Percentiles rank a stretch among this genome's conserved stretches.
Evolutionary conservation across 2,797 vertebrate genomes (phyloP).

Genomic region (Labeo calbasu): DNA sequence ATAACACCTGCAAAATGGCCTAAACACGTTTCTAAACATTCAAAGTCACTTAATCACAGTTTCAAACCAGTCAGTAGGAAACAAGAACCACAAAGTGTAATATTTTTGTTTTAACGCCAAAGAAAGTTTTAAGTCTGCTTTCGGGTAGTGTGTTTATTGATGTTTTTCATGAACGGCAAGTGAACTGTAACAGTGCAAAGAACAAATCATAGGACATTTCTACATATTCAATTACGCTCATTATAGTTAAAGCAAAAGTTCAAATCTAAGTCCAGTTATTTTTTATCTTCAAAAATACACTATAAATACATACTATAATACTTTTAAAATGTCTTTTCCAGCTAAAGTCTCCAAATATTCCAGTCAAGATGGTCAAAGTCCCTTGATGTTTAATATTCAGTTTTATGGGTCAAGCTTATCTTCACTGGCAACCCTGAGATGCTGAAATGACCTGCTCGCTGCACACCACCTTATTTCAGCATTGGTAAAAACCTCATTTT

Average conservation of each 20-base stretch:
- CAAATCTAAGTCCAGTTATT: neutral
- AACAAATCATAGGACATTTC: neutral
- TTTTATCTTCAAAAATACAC: conserved; percentile 48
- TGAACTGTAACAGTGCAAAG: neutral
- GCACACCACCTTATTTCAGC: neutral
- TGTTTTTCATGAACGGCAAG: neutral
- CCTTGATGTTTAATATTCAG: conserved; percentile 21
- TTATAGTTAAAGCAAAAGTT: neutral
- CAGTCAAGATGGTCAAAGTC: conserved; percentile 29
- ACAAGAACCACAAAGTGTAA: neutral
- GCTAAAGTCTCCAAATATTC: conserved; percentile 26
- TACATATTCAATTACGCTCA: neutral
- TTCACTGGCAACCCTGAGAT: conserved; percentile 42
- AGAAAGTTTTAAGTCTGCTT: neutral
- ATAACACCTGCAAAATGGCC: neutral
- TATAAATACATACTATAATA: conserved; percentile 43
- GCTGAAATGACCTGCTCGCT: neutral
- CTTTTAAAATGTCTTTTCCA: conserved; percentile 8
- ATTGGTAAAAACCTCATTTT: neutral
- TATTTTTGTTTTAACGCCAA: neutral
- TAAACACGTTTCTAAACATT: conserved; percentile 2
- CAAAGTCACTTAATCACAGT: conserved; percentile 17
- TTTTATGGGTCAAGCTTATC: conserved; percentile 32
- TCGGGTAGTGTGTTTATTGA: conserved; percentile 19
- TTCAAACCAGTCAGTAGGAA: conserved; percentile 10